These are phyloP conservation scores for Hemistola chrysoprasaria DNA, from an alignment of 2,888 invertebrate genomes.

Conservation along the genomic window DNA sequence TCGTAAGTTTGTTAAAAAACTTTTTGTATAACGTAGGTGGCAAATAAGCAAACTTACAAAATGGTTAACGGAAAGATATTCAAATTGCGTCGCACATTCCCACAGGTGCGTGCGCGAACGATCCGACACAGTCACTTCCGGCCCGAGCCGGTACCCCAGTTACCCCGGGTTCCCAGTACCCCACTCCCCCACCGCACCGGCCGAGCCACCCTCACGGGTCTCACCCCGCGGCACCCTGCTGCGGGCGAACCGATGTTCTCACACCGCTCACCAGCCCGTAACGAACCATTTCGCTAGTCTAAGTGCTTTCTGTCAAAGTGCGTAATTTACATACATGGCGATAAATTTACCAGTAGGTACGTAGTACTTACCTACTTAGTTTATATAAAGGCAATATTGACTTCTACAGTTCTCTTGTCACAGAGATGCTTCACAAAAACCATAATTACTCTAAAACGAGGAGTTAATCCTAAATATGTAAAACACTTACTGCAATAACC, in stretches of 20 bases:
- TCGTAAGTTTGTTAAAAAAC: no score
- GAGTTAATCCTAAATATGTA: no score
- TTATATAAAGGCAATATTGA: no score
- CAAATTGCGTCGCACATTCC: constrained; percentile 68
- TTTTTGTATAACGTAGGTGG: no score
- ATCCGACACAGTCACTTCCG: constrained; percentile 73
- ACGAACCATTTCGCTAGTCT: constrained; percentile 69
- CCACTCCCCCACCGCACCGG: constrained; percentile 36
- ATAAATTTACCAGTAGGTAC: constrained; percentile 9
- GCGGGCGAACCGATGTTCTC: constrained; percentile 57
- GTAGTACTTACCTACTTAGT: no score
- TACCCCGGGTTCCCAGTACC: constrained; percentile 40
- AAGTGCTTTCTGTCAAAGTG: constrained; percentile 38
- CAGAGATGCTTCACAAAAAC: no score
- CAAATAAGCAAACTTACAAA: no score
- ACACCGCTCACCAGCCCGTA: constrained; percentile 64
- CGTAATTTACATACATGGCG: constrained; percentile 33
- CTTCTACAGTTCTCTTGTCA: no score
- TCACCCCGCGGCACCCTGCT: constrained; percentile 35
- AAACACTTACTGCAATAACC: no score
- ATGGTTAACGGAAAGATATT: constrained; percentile 44
- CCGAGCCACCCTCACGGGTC: constrained; percentile 33
- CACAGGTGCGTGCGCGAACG: constrained; percentile 71
- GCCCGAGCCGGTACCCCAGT: constrained; percentile 61
- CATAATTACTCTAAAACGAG: no score